A percentile compares a stretch with the other conserved stretches of the same genome.
Evolutionary conservation across 2,888 invertebrate species (phyloP).

Genomic region (Eilema sororculum): DNA sequence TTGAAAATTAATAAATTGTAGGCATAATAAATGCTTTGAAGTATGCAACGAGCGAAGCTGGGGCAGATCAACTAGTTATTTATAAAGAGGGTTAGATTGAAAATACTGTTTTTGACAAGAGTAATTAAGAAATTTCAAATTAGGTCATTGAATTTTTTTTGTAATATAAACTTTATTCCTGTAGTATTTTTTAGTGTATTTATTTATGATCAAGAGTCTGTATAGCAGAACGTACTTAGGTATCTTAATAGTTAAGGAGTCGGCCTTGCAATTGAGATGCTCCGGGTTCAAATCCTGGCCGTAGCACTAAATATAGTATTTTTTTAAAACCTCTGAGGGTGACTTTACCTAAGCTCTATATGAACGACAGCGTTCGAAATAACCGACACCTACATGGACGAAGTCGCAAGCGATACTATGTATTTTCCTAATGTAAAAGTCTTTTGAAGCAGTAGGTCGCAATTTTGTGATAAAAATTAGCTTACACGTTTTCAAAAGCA

Average conservation of each 20-base stretch:
- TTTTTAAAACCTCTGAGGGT: no score
- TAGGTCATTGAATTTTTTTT: no score
- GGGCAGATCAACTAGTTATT: no score
- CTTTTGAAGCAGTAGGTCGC: slow-evolving; percentile 7
- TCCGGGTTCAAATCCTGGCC: no score
- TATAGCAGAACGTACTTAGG: neutral
- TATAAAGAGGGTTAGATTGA: slow-evolving; percentile 36
- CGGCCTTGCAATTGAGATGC: no score
- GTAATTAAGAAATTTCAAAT: slow-evolving; percentile 1
- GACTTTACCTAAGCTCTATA: no score
- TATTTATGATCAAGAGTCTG: no score
- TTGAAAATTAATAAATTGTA: no score
- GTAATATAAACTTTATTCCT: neutral
- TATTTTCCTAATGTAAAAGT: neutral
- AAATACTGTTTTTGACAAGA: neutral
- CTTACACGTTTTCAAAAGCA: slow-evolving; percentile 23
- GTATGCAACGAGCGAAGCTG: slow-evolving; percentile 8
- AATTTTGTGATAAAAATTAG: slow-evolving; percentile 30
- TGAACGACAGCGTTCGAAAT: no score
- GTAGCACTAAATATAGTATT: no score
- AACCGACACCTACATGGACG: neutral
- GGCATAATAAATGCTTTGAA: slow-evolving; percentile 21
- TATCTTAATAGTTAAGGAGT: no score
- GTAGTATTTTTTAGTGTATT: neutral
- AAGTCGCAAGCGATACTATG: neutral